Evolutionary conservation across 2,888 invertebrate genomes (phyloP).

Genomic region (Parelbella ahira): DNA sequence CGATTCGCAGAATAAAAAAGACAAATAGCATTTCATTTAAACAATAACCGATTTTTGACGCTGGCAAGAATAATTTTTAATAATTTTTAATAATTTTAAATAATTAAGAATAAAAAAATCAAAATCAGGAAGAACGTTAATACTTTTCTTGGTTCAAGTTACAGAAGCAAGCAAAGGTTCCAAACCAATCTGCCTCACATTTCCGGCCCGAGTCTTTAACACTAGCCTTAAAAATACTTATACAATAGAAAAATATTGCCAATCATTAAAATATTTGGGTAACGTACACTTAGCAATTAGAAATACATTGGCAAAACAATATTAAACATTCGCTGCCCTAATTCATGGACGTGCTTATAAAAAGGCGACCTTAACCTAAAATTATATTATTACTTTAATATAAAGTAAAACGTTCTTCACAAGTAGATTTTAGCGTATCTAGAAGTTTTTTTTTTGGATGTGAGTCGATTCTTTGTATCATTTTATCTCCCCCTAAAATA

Average conservation of each 20-base stretch:
- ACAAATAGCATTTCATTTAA: too few relatives aligned
- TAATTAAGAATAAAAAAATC: too few relatives aligned
- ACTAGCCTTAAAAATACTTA: slow-evolving; percentile 36
- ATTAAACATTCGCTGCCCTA: slow-evolving; percentile 52
- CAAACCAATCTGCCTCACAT: slow-evolving; percentile 27
- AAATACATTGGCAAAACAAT: slow-evolving; percentile 45
- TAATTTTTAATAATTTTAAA: too few relatives aligned
- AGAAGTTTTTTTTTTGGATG: slow-evolving; percentile 12
- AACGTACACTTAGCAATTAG: slow-evolving; percentile 38
- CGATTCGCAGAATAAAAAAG: too few relatives aligned
- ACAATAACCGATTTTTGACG: too few relatives aligned
- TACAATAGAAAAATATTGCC: slow-evolving; percentile 40
- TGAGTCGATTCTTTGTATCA: slow-evolving; percentile 2
- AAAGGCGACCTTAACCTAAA: slow-evolving; percentile 62
- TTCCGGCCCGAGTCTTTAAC: slow-evolving; percentile 27
- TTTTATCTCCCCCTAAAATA: not conserved
- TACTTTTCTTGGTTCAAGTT: too few relatives aligned
- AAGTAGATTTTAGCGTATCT: slow-evolving; percentile 13
- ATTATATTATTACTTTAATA: slow-evolving; percentile 54
- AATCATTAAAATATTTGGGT: slow-evolving; percentile 41
- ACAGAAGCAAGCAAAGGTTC: slow-evolving; percentile 12
- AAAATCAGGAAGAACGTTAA: too few relatives aligned
- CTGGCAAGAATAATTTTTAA: too few relatives aligned
- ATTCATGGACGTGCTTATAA: slow-evolving; percentile 58
- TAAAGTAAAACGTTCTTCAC: slow-evolving; percentile 49